phyloP scores from a whole-genome alignment of 1,140 invertebrate species.

The Aphaenogaster rudis region DNA sequence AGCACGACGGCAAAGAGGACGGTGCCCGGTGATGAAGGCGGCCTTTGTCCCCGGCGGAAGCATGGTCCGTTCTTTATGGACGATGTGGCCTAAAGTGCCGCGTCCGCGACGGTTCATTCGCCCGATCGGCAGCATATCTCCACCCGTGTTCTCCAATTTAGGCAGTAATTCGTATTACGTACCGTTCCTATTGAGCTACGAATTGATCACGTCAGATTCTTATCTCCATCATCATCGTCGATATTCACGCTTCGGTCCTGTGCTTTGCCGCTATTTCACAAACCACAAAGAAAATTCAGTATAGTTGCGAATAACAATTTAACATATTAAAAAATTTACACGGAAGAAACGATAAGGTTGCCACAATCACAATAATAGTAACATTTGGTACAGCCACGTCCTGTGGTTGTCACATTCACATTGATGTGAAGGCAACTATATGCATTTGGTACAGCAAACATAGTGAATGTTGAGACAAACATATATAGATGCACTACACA shows the following conservation, averaged over 20 bases:
- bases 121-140: constrained; percentile 31
- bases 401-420: too few species aligned
- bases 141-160: constrained; percentile 18
- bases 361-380: too few species aligned
- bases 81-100: constrained; percentile 76
- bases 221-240: background rate
- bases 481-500: too few species aligned
- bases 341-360: too few species aligned
- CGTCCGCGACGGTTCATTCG: constrained; percentile 65
- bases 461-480: too few species aligned
- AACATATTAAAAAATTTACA: background rate
- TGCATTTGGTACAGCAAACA: too few species aligned
- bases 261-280: background rate
- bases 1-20: constrained; percentile 63
- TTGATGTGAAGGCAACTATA: too few species aligned
- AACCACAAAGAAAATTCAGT: background rate
- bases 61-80: constrained; percentile 81
- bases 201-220: constrained; percentile 12
- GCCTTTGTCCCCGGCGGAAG: constrained; percentile 83
- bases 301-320: background rate
- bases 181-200: background rate
- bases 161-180: constrained; percentile 6
- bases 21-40: constrained; percentile 79
- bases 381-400: too few species aligned
- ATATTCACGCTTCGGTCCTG: background rate